Evolutionary conservation across 2,113 vertebrate species (phyloP).

Genomic region (Apaloderma vittatum): DNA sequence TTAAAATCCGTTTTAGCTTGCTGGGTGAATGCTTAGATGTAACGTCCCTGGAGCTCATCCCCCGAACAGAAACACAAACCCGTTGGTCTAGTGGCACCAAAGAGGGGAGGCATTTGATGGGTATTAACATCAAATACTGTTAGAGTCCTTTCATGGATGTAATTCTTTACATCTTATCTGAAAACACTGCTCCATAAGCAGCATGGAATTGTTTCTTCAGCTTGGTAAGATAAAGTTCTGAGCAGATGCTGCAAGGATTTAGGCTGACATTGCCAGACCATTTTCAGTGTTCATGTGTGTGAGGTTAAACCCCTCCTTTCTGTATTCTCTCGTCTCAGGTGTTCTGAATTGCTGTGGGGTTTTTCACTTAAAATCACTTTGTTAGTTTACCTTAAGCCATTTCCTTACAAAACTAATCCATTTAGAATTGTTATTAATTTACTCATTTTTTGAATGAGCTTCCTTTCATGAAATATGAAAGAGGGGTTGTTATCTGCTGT

Average conservation of each 20-base stretch:
- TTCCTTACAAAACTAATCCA: not conserved
- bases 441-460: not conserved
- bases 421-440: not conserved
- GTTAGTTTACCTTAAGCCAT: not conserved
- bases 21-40: not conserved
- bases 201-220: not conserved
- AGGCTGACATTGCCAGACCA: not conserved
- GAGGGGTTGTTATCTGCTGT: not conserved
- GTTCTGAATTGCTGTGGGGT: not conserved
- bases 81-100: rapidly evolving
- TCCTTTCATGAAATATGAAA: not conserved
- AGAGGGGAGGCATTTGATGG: not conserved
- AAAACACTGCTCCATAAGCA: not conserved
- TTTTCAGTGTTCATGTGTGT: not conserved
- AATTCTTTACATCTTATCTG: not conserved
- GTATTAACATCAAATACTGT: not conserved
- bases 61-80: not conserved
- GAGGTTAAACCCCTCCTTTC: not conserved
- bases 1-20: not conserved
- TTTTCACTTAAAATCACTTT: not conserved
- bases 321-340: not conserved
- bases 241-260: not conserved
- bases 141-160: not conserved
- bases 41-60: not conserved
- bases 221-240: not conserved